Evolutionary conservation across 2,113 vertebrate species (phyloP), one percentile per base, ranked within the genome.

Genomic region (Pyrgilauda ruficollis): DNA sequence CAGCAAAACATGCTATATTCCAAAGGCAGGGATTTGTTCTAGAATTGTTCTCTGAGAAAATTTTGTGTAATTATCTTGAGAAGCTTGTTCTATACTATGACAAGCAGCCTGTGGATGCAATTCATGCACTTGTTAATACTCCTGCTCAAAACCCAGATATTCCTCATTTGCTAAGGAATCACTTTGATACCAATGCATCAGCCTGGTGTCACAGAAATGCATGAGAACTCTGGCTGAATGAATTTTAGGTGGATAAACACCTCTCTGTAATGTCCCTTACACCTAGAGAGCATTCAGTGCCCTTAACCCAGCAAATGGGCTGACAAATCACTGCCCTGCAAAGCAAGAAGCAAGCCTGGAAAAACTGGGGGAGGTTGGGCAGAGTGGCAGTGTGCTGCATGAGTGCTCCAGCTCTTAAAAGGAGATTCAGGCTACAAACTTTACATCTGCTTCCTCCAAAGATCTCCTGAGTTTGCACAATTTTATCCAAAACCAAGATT

Each of bases 131-230:
- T 50, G 10, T 53, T 89, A 56, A 66, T 15, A 67, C 3, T 55
- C 3, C 17, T 66, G n/a, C 46, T n/a, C 43, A 67, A 78, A 91
- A 13, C 0, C 0, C 30, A 55, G n/a, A 22, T 58, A 44, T 6
- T 67, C 31, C 77, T 79, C 2, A 3, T 90, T 64, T 84, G 28
- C 17, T 28, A 70, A 81, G 59, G 44, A 84, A 44, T 17, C 24
- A 66, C 11, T 50, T 31, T 41, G 46, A n/a, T 9, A 58, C 17
- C 20, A 83, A 17, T 21, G 9, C 30, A 55, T 16, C 4, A 77
- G 20, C 26, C 24, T n/a, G 16, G 16, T 26, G 24, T 37, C 41
- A 74, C 10, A 28, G 50, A 62, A 87, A 70, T 26, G 24, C 7
- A 59, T 4, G 19, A 21, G 22, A 76, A 61, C 13, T 31, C 22